A percentile compares a stretch with the other conserved stretches of the same genome.
Evolutionary conservation across 2,888 invertebrate species (phyloP).

Genomic region (Ichneumoninae sp.): DNA sequence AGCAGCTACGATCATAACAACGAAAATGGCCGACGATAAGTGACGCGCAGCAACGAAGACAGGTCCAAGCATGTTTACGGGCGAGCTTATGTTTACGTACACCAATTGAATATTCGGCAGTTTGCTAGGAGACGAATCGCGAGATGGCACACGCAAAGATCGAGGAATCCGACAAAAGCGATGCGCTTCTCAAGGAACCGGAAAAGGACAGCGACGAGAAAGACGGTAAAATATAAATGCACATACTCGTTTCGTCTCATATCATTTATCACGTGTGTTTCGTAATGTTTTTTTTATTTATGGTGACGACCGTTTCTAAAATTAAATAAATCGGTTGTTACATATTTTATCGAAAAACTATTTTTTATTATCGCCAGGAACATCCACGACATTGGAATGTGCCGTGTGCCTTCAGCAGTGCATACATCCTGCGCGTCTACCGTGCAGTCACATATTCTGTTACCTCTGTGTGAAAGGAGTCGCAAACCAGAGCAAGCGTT

Average conservation of each 20-base stretch:
- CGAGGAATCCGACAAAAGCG: conserved; percentile 68
- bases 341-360: neutral
- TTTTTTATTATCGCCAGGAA: conserved; percentile 65
- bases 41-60: conserved; percentile 9
- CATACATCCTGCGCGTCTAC: conserved; percentile 96
- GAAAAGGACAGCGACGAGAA: conserved; percentile 76
- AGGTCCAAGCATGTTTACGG: conserved; percentile 52
- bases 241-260: conserved; percentile 28
- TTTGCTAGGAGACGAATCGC: neutral
- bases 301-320: neutral
- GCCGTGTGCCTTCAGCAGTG: conserved; percentile 96
- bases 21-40: conserved; percentile 12
- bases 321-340: neutral
- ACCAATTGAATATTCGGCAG: conserved; percentile 8
- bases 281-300: conserved; percentile 14
- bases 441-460: conserved; percentile 98
- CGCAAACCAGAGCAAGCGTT: conserved; percentile 93
- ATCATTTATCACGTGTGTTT: neutral
- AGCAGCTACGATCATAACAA: conserved; percentile 9
- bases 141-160: conserved; percentile 76
- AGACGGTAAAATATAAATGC: conserved; percentile 71
- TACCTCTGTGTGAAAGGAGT: conserved; percentile 98
- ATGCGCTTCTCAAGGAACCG: conserved; percentile 68
- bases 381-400: conserved; percentile 88
- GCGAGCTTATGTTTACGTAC: conserved; percentile 52